phyloP scores from a whole-genome alignment of 2,888 invertebrate genomes.

The Catocala fraxini region DNA sequence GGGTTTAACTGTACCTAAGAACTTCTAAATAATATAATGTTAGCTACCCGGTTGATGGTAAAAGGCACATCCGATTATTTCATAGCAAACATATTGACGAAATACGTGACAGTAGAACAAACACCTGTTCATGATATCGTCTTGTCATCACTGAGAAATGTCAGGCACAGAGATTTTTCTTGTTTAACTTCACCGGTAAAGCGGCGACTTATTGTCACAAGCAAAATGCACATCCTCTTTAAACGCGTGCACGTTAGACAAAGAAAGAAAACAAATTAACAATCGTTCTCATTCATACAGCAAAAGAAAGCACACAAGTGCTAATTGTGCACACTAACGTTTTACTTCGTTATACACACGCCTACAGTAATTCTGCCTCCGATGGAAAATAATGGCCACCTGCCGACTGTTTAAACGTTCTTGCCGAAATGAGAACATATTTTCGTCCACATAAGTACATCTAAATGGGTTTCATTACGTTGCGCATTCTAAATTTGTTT shows the following conservation, averaged over 20 bases:
- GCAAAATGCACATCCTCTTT: too few relatives aligned
- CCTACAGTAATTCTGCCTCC: slow-evolving; percentile 8
- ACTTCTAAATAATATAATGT: too few relatives aligned
- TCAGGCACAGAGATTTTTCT: too few relatives aligned
- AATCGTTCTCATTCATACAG: slow-evolving; percentile 6
- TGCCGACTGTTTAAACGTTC: slow-evolving; percentile 7
- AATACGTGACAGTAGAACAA: too few relatives aligned
- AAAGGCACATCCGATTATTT: too few relatives aligned
- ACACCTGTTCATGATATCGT: too few relatives aligned
- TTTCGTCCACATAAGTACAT: slow-evolving; percentile 2
- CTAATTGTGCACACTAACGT: slow-evolving; percentile 11
- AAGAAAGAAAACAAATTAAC: slow-evolving; percentile 1
- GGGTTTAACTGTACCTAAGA: too few relatives aligned
- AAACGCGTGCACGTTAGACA: background rate
- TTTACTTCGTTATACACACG: slow-evolving; percentile 4
- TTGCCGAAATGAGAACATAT: slow-evolving; percentile 12
- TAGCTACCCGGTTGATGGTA: too few relatives aligned
- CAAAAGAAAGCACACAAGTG: slow-evolving; percentile 11
- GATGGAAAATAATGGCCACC: slow-evolving; percentile 13
- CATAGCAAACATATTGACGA: too few relatives aligned
- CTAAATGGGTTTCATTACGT: slow-evolving; percentile 5
- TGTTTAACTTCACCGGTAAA: too few relatives aligned
- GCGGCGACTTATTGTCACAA: too few relatives aligned
- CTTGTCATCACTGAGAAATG: too few relatives aligned
- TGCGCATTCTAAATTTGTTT: slow-evolving; percentile 7